A percentile compares a stretch with the other conserved stretches of the same genome.
phyloP scores from a whole-genome alignment of 2,113 vertebrate species.

The Lepisosteus osseus region DNA sequence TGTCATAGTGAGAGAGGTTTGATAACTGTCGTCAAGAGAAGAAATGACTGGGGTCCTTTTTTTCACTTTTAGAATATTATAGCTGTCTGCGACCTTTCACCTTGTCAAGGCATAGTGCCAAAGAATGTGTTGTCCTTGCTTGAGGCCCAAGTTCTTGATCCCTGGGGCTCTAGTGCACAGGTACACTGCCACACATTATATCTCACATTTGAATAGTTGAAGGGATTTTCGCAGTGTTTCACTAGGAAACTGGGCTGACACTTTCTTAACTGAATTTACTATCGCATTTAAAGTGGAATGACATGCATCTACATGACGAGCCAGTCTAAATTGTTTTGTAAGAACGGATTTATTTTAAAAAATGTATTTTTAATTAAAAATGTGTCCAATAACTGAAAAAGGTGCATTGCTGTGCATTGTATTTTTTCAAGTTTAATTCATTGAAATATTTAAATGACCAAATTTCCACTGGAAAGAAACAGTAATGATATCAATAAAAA shows the following conservation, averaged over 20 bases:
- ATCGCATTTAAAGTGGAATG: conserved; percentile 25
- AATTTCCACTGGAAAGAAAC: too few species aligned
- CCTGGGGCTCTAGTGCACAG: conserved; percentile 1
- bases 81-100: not conserved
- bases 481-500: too few species aligned
- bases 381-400: too few species aligned
- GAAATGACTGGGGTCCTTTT: not conserved
- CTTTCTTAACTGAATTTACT: conserved; percentile 38
- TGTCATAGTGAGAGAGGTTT: conserved; percentile 39
- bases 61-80: not conserved
- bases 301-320: conserved; percentile 38
- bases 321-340: too few species aligned
- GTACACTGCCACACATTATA: conserved; percentile 40
- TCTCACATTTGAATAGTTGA: conserved; percentile 58
- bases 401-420: too few species aligned
- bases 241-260: conserved; percentile 44
- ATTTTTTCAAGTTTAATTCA: too few species aligned
- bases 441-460: too few species aligned
- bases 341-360: too few species aligned
- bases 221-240: conserved; percentile 49
- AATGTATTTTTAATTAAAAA: too few species aligned
- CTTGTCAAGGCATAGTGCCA: not conserved
- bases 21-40: conserved; percentile 37
- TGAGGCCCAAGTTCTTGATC: not conserved
- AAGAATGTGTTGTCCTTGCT: not conserved